Percentiles rank a stretch among this genome's conserved stretches.
phyloP scores from a whole-genome alignment of 2,888 invertebrate species.

The Cephonodes hylas region DNA sequence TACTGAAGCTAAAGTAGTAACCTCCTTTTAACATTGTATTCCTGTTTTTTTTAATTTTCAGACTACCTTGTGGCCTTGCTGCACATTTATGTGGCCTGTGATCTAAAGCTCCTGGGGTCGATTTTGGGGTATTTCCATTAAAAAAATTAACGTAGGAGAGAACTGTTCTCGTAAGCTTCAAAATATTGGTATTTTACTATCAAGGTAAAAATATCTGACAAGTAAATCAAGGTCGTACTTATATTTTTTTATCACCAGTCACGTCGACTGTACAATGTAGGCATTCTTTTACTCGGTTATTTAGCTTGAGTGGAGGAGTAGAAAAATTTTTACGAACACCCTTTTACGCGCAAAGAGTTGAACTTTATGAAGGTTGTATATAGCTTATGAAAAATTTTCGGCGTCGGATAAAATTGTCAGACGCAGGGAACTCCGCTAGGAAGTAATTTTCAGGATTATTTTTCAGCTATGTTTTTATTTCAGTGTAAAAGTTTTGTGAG shows the following conservation, averaged over 20 bases:
- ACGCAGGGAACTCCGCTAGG: constrained; percentile 27
- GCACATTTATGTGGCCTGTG: too few species aligned
- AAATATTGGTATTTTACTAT: too few species aligned
- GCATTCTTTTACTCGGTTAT: constrained; percentile 25
- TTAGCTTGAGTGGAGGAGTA: constrained; percentile 33
- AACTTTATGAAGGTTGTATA: constrained; percentile 45
- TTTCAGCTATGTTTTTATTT: constrained; percentile 27
- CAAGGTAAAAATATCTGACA: too few species aligned
- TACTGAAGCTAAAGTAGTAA: too few species aligned
- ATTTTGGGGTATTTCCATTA: too few species aligned
- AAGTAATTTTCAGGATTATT: constrained; percentile 39
- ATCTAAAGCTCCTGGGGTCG: too few species aligned
- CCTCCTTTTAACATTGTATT: too few species aligned
- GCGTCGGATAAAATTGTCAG: constrained; percentile 38
- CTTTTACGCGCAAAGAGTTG: constrained; percentile 46
- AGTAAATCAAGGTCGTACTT: too few species aligned
- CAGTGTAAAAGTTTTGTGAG: constrained; percentile 27
- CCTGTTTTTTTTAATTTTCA: too few species aligned
- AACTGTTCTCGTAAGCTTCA: too few species aligned
- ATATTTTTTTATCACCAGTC: constrained; percentile 7
- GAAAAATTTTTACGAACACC: constrained; percentile 48
- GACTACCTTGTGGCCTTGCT: too few species aligned
- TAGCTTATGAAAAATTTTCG: constrained; percentile 49
- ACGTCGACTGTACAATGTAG: constrained; percentile 24
- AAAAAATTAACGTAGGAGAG: too few species aligned